Evolutionary conservation across 2,113 vertebrate species (phyloP), one percentile per base, ranked within the genome.

Genomic region (Symphodus melops): DNA sequence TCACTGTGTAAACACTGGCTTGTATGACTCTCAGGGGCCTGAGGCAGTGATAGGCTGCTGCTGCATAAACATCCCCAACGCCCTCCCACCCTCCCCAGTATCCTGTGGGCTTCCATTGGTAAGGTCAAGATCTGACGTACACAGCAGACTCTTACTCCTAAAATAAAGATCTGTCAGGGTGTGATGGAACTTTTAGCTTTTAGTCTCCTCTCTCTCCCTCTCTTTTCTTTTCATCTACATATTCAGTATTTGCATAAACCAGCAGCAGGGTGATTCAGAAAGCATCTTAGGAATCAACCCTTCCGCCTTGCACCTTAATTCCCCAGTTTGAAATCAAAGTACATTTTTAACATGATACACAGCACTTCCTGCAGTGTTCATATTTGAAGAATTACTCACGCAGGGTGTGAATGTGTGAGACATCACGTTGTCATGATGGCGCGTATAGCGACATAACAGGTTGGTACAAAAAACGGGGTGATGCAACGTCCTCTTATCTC

Each of bases 81-180:
- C 70, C 56, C 21, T 5, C 28, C 3, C 28, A 33, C 65, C 77
- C 71, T 76, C 68, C 68, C 8, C 9, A 11, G 17, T 63, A 6
- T 72, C 57, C 78, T 67, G 55, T 20, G 10, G 49, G 78, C 54
- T 83, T 80, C 67, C 84, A 77, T 63, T 81, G 76, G 1, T 52
- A 53, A 79, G 84, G 84, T 89, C 83, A 80, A 62, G 51, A 75
- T 11, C 46, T 86, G 89, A 90, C 70, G 52, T 70, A 44, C 39
- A 10, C 17, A 14, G n/a, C 49, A 37, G 48, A 44, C 55, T 51
- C 62, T 28, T 16, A 53, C 63, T 67, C 33, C 59, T 42, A 64
- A 78, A 71, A 86, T 75, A 70, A 59, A 53, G 28, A 10, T 21
- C 11, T 63, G 36, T 25, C 11, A 0, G 11, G 10, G 19, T 25